Conservation (phyloP, 2,113 vertebrate species). For the Chrysochloris asiatica region DNA sequence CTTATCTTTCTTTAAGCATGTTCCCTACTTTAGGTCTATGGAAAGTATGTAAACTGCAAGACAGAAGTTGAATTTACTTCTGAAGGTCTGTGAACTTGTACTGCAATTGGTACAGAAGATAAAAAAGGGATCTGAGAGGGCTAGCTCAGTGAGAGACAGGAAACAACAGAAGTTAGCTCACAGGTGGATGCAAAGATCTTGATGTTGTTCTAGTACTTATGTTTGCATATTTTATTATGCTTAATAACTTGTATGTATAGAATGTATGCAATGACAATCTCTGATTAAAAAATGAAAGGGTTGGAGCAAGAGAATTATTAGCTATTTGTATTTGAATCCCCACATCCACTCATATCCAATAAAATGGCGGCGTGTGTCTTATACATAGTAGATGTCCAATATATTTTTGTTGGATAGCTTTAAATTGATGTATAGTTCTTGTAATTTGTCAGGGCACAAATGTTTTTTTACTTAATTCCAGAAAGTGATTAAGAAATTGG, state of each 20-base stretch:
- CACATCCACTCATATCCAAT: background rate
- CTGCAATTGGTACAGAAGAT: background rate
- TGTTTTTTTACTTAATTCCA: slow-evolving; percentile 14
- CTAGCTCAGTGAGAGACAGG: background rate
- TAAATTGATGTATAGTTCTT: background rate
- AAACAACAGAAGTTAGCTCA: background rate
- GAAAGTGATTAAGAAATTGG: background rate
- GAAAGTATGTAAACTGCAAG: background rate
- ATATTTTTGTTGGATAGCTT: background rate
- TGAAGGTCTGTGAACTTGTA: background rate
- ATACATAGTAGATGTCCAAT: background rate
- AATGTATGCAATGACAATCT: background rate
- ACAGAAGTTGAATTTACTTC: background rate
- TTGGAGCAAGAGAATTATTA: background rate
- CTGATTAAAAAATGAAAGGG: background rate
- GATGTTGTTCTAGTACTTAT: background rate
- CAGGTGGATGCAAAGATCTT: background rate
- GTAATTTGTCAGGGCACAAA: background rate
- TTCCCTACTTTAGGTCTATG: background rate
- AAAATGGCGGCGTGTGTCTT: background rate
- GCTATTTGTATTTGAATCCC: background rate
- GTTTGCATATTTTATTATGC: background rate
- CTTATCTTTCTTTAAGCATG: background rate
- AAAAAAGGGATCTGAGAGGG: background rate
- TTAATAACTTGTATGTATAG: background rate